Percentiles rank a stretch among this genome's conserved stretches.
Conservation (phyloP, 1,140 invertebrate genomes). For the Hetaerina americana region DNA sequence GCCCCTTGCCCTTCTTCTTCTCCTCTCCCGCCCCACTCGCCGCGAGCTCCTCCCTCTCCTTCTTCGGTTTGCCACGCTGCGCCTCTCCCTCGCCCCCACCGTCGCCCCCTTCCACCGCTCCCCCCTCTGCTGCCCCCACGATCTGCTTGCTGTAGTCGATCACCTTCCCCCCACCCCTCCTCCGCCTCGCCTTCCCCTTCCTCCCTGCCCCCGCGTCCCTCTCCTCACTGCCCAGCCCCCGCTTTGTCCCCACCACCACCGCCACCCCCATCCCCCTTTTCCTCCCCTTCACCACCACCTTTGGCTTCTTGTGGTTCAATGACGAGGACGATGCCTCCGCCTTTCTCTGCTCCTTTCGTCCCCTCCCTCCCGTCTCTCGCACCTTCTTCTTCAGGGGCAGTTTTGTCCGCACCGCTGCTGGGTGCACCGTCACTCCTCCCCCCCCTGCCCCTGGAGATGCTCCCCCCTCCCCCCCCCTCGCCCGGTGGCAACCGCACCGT, state of each 20-base stretch:
- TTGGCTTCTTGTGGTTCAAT: slow-evolving; percentile 14
- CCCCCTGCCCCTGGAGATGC: slow-evolving; percentile 22
- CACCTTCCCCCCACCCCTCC: slow-evolving; percentile 56
- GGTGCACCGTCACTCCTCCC: slow-evolving; percentile 51
- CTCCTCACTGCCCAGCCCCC: slow-evolving; percentile 53
- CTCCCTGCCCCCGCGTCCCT: slow-evolving; percentile 46
- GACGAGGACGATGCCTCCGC: slow-evolving; percentile 6
- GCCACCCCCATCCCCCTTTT: slow-evolving; percentile 48
- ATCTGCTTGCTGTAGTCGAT: slow-evolving; percentile 60
- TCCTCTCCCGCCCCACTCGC: slow-evolving; percentile 3
- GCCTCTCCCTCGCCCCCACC: slow-evolving; percentile 62
- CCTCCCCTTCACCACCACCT: slow-evolving; percentile 51
- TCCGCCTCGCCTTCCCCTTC: slow-evolving; percentile 56
- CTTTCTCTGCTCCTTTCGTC: background rate
- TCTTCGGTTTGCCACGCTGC: slow-evolving; percentile 36
- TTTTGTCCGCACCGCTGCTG: slow-evolving; percentile 54
- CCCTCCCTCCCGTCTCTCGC: slow-evolving; percentile 30
- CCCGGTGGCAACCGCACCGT: slow-evolving; percentile 64
- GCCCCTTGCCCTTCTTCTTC: slow-evolving; percentile 10
- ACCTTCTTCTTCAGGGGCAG: slow-evolving; percentile 62
- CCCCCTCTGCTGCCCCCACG: slow-evolving; percentile 49
- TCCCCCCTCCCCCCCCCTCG: slow-evolving; percentile 38
- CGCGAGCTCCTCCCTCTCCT: slow-evolving; percentile 14
- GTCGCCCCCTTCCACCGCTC: slow-evolving; percentile 62
- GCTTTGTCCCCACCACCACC: slow-evolving; percentile 51